Base-by-base conservation (phyloP, 2,888 invertebrate genomes). In the Teleiodes luculella region DNA sequence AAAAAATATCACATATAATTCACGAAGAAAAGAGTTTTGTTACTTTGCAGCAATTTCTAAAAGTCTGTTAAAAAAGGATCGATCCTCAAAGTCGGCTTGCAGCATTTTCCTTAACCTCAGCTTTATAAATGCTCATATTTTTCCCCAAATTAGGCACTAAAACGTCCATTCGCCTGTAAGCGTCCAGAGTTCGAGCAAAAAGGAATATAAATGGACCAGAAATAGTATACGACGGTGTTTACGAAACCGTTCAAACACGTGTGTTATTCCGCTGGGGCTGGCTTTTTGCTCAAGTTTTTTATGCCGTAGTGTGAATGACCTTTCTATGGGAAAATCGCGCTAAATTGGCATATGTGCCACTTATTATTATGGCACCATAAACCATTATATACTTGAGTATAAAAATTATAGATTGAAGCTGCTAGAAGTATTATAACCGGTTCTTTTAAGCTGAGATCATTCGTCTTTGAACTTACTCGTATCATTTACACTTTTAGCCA, bases 191-290 rank as follows among this genome's bases (percentile, higher is more conserved):
- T 5, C 43, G 28, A 13, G 43, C 28, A 16, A 46, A 28, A 31
- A 31, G 8, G 10, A 6, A 16, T 16, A 46, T 13, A 30, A 18
- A 31, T 46, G 31, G 20, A 31, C 46, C 16, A 46, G 18, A 46
- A 46, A 46, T 46, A 46, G 31, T 31, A 30, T 11, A 31, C 16
- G 46, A 16, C 31, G 13, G 4, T 46, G 46, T 46, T 46, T 46
- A 46, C 31, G 14, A 43, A 43, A 43, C 41, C 24, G 13, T 16
- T 30, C 46, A 18, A 31, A 46, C 46, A 46, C 46, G 31, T 46
- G 46, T 11, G 16, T 18, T 14, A 4, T 16, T 46, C 31, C 31
- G 46, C 46, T 24, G 13, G 28, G 45, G 24, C 24, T 28, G 45
- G 24, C 14, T 45, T 45, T 45, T 45, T 45, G 13, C 45, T 28